These are phyloP conservation scores for Ictalurus punctatus DNA, from an alignment of 2,113 vertebrate species.

Conservation along the genomic window DNA sequence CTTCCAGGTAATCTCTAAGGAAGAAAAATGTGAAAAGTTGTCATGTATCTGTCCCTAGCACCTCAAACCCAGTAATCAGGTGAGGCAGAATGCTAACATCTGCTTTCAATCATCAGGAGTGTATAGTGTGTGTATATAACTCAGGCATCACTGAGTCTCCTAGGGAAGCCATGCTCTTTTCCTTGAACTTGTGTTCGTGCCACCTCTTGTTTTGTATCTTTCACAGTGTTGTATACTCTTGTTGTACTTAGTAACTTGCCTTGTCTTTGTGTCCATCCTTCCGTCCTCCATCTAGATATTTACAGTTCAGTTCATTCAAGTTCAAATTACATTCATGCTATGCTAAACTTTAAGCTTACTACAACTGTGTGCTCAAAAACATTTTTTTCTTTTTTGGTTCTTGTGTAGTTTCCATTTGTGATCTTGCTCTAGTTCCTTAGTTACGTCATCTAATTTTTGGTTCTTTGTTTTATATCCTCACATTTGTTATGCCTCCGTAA, in stretches of 20 bases:
- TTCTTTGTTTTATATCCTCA: too few relatives aligned
- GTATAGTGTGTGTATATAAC: neutral
- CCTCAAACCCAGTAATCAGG: too few relatives aligned
- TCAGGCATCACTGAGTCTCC: neutral
- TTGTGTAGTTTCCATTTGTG: neutral
- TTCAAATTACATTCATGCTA: neutral
- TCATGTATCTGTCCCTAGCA: too few relatives aligned
- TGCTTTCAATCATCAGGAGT: neutral
- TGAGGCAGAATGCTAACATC: too few relatives aligned
- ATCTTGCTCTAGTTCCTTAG: neutral
- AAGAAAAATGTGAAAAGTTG: too few relatives aligned
- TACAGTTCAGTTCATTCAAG: neutral
- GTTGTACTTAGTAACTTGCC: neutral
- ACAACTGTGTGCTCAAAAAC: neutral
- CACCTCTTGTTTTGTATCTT: too few relatives aligned
- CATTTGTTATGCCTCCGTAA: too few relatives aligned
- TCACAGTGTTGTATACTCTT: too few relatives aligned
- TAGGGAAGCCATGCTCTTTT: neutral
- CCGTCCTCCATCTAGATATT: neutral
- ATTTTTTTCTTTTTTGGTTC: neutral
- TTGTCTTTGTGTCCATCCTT: neutral
- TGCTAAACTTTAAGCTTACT: neutral
- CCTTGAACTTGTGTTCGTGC: too few relatives aligned
- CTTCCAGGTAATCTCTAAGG: too few relatives aligned
- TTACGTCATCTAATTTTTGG: neutral